Evolutionary conservation across 2,888 invertebrate genomes (phyloP), one percentile per base, ranked within the genome.

Genomic region (Gisinianus flammeolus): DNA sequence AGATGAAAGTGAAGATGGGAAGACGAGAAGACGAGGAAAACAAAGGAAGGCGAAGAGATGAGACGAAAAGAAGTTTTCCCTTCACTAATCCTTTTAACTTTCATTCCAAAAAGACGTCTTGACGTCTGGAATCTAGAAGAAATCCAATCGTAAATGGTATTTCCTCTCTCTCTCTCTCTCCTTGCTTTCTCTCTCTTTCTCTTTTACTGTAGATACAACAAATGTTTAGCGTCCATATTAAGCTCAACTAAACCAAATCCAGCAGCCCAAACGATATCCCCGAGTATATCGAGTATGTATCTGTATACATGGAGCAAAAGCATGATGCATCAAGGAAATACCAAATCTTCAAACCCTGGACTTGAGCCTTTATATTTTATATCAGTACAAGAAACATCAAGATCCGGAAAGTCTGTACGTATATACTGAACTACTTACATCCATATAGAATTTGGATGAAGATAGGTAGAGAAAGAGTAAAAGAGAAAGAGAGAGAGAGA

Each of bases 121-220:
- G 35, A 44, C 33, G 44, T 70, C 52, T 24, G 26, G 52, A 24
- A 52, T 28, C 24, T 28, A 52, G 19, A 24, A 70, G 26, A 70
- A 70, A 70, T 70, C 44, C 69, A 70, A 70, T 70, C 69, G n/a
- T 71, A n/a, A 44, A 71, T 71, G n/a, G 56, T 52, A 71, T 71
- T 58, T n/a, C 69, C 52, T 28, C 56, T 28, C 54, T 26, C 30
- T 31, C 28, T 58, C 71, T 52, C 35, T 68, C 68, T 8, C 35
- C 12, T 35, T 56, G 26, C 44, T 16, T 22, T 35, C 22, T 56
- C 56, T 22, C 56, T 56, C 8, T 22, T n/a, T 22, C 8, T 56
- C 56, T 22, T 44, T 12, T 22, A n/a, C 22, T 56, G 10, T 5
- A 35, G 6, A 35, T 12, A 35, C 35, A 35, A 35, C 35, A 35